These are phyloP conservation scores for Limnephilus marmoratus DNA, from an alignment of 2,888 invertebrate genomes.

Conservation along the genomic window DNA sequence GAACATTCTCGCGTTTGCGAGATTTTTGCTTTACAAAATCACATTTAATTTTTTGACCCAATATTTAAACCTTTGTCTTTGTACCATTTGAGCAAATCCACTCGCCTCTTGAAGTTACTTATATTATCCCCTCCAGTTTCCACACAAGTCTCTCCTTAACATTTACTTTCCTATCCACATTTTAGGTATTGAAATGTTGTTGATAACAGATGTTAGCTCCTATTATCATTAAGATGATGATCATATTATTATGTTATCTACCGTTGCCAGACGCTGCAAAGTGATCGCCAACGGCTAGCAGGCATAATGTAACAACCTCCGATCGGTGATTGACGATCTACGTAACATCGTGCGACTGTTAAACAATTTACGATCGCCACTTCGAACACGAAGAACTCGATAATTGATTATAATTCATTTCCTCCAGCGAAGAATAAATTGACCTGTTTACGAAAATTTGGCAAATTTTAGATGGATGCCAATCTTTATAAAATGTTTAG, in stretches of 20 bases:
- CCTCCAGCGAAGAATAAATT: background rate
- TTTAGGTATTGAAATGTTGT: background rate
- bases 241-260: background rate
- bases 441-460: background rate
- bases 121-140: no score
- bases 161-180: background rate
- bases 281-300: background rate
- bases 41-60: no score
- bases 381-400: background rate
- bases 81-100: no score
- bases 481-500: background rate
- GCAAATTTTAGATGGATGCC: background rate
- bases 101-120: no score
- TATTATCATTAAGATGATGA: background rate
- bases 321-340: background rate
- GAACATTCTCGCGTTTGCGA: no score
- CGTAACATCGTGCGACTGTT: background rate
- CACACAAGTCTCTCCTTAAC: background rate
- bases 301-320: background rate
- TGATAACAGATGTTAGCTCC: background rate
- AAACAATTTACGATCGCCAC: background rate
- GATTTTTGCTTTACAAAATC: background rate
- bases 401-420: background rate
- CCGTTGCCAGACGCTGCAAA: background rate
- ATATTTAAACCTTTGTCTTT: no score